Evolutionary conservation across 2,113 vertebrate species (phyloP), one percentile per base, ranked within the genome.

Genomic region (Sylvia atricapilla): DNA sequence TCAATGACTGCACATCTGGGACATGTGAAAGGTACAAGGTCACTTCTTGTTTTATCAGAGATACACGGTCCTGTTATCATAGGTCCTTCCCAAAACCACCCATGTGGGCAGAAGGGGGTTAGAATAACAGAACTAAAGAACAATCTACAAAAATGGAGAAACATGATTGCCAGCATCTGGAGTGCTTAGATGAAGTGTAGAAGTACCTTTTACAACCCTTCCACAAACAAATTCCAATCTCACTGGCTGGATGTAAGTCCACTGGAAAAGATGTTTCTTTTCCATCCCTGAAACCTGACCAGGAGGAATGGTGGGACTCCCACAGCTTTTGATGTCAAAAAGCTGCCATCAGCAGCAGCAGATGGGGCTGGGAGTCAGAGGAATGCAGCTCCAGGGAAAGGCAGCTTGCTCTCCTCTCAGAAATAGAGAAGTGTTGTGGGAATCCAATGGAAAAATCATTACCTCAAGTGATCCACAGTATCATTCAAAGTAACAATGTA

Each of bases 401-500:
- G 31, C 44, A 85, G 33, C 22, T 59, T 35, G 4, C 64, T 22
- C 46, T 84, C 39, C 72, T 30, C 73, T 46, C 75, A 86, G 37
- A 73, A 11, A 75, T 10, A 85, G 19, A 50, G 8, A 44, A 31
- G 23, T 27, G 59, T 5, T 24, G n/a, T 30, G 39, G 39, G 47
- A 70, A 87, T 50, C 47, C 67, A 75, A 2, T 4, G 9, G 56
- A 39, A 59, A 58, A 31, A 58, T 12, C 56, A 10, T 98, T 97
- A 99, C 99, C 98, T 98, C 35, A 99, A 96, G 96, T 99, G 99
- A 88, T 98, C 98, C 80, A 97, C 98, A 7, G 99, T 99, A 87
- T 98, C 97, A 56, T 99, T 99, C 86, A 98, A 89, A 3, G 99
- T 99, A 78, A 99, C 98, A n/a, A 99, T 98, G 84, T 99, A 97